Percentiles rank a stretch among this genome's conserved stretches.
Evolutionary conservation across 1,140 invertebrate species (phyloP).

Genomic region (Phortica variegata): DNA sequence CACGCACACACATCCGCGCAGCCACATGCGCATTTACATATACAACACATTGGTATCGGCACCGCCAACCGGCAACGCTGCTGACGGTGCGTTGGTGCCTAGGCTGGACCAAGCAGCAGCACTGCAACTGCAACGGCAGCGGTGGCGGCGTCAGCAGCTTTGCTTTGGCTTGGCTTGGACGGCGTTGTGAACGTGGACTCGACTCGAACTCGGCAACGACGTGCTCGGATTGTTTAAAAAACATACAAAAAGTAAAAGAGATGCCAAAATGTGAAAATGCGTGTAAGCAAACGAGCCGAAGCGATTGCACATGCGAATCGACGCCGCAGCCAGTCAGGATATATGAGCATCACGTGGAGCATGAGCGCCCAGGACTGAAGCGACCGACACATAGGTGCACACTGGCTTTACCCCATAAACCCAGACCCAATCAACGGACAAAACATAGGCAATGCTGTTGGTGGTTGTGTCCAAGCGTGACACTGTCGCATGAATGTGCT

Average conservation of each 20-base stretch:
- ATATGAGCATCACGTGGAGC: not conserved
- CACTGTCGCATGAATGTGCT: too few species aligned
- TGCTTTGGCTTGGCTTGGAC: too few species aligned
- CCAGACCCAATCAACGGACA: too few species aligned
- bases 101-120: too few species aligned
- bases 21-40: conserved; percentile 5
- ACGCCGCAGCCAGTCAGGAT: not conserved
- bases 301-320: conserved; percentile 25
- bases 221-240: too few species aligned
- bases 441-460: too few species aligned
- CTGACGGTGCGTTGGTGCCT: too few species aligned
- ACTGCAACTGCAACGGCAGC: not conserved
- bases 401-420: too few species aligned
- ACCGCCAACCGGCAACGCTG: conserved; percentile 5
- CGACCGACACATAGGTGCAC: conserved; percentile 38
- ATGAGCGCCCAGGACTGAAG: conserved; percentile 29
- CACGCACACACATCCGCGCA: not conserved
- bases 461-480: too few species aligned
- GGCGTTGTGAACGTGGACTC: not conserved
- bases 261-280: conserved; percentile 49
- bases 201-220: conserved; percentile 29
- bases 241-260: conserved; percentile 53
- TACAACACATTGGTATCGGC: too few species aligned
- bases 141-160: conserved; percentile 4
- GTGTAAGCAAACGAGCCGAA: conserved; percentile 48